phyloP scores from a whole-genome alignment of 2,113 vertebrate species.

The Gymnobelideus leadbeateri region DNA sequence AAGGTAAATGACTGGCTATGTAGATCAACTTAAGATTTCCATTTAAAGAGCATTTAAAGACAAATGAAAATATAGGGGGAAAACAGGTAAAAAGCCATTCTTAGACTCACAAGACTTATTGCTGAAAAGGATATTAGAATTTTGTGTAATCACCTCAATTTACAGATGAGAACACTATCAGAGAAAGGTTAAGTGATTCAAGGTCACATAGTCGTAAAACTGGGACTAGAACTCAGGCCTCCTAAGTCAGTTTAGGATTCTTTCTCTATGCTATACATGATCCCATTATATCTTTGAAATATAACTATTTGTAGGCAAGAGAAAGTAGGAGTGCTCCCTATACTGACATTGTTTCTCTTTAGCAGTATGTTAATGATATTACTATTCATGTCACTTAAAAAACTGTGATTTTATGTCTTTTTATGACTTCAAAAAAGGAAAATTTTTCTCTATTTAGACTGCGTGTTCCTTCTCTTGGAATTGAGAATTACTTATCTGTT shows the following conservation, averaged over 20 bases:
- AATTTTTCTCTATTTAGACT: not conserved
- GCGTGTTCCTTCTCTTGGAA: not conserved
- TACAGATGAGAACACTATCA: not conserved
- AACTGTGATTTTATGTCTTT: not conserved
- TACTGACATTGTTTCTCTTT: no score
- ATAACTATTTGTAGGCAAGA: not conserved
- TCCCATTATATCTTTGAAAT: not conserved
- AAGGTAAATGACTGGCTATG: constrained; percentile 88
- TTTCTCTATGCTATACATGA: not conserved
- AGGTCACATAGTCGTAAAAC: not conserved
- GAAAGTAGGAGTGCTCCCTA: not conserved
- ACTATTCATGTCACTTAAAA: not conserved
- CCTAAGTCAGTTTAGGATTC: not conserved
- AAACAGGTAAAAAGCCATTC: not conserved
- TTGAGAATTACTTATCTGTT: not conserved
- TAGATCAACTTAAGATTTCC: constrained; percentile 23
- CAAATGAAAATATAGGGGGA: constrained; percentile 31
- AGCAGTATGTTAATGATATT: no score
- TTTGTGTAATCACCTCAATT: not conserved
- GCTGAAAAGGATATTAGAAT: not conserved
- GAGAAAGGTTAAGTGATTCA: not conserved
- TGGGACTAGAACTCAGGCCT: not conserved
- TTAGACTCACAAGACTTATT: not conserved
- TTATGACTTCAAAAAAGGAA: not conserved
- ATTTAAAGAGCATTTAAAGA: constrained; percentile 41